Evolutionary conservation across 2,797 vertebrate species (phyloP).

Genomic region (Erpetoichthys calabaricus): DNA sequence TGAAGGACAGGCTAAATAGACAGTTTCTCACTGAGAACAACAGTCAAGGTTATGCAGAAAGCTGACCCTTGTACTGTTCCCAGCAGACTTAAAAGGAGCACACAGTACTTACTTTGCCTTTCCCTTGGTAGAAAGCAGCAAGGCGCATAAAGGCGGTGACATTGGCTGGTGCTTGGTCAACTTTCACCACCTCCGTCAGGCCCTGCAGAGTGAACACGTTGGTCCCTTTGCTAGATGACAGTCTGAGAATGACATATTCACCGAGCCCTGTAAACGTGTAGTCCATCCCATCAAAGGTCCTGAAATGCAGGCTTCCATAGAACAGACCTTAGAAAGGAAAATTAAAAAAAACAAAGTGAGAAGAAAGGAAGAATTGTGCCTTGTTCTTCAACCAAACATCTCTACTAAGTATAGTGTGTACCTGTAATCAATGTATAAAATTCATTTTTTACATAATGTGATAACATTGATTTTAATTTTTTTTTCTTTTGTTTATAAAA

Average conservation of each 20-base stretch:
- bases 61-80: no score
- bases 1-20: no score
- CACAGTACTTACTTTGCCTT: constrained; percentile 49
- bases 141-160: constrained; percentile 49
- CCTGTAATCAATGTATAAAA: neutral
- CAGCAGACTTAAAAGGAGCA: no score
- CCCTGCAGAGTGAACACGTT: constrained; percentile 71
- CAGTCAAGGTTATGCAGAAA: no score
- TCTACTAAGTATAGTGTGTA: no score
- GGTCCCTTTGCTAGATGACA: constrained; percentile 51
- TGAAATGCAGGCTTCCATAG: constrained; percentile 59
- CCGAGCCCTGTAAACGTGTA: constrained; percentile 61
- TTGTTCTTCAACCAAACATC: no score
- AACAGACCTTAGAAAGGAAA: constrained; percentile 40
- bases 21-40: no score
- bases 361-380: no score
- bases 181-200: constrained; percentile 36
- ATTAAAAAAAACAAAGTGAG: neutral
- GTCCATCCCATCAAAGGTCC: constrained; percentile 55
- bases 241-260: constrained; percentile 57
- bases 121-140: constrained; percentile 61
- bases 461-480: no score
- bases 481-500: no score
- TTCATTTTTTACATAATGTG: no score
- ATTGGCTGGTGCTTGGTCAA: constrained; percentile 24